Base-by-base conservation (phyloP, 2,113 vertebrate genomes). In the Synchiropus splendidus region DNA sequence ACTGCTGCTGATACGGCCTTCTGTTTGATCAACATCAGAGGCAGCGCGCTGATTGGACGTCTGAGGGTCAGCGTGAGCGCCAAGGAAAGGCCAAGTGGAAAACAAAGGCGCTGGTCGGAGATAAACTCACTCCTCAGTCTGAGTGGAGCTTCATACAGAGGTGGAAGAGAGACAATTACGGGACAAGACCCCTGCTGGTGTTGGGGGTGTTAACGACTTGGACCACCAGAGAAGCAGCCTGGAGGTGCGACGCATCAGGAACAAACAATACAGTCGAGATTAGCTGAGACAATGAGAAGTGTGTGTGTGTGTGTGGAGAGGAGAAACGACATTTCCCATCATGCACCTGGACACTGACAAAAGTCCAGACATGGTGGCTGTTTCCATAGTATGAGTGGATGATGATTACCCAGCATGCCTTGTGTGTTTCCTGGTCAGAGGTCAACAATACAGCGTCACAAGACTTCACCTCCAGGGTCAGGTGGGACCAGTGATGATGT, bases 161-260 rank as follows among this genome's bases (percentile, higher is more conserved):
- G 21, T 27, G 21, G 21, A 27, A 8, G 4, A 8, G 4, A 4
- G 21, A 27, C 21, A 27, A 27, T 27, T 27, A 27, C n/a, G n/a
- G n/a, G n/a, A n/a, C n/a, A 27, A 27, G 21, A 4, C 21, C 21
- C 21, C 21, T 8, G 4, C 18, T 42, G 21, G 51, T 42, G 43
- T 34, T 31, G 18, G n/a, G 6, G 18, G 36, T 39, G 16, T 55
- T 42, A 45, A 56, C 32, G 36, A 36, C 32, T 18, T 16, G 38
- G 73, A 71, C 70, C 76, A 75, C 64, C 70, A 63, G 67, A 38
- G 57, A 62, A 72, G 61, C 1, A 2, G 14, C 65, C 48, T 18
- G 12, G 38, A 54, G 47, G 48, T 58, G 67, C 2, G 11, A 38
- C 56, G 45, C 16, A 15, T 45, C 62, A 67, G 71, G 70, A 69